Evolutionary conservation across 2,113 vertebrate species (phyloP).

Genomic region (Peromyscus maniculatus): DNA sequence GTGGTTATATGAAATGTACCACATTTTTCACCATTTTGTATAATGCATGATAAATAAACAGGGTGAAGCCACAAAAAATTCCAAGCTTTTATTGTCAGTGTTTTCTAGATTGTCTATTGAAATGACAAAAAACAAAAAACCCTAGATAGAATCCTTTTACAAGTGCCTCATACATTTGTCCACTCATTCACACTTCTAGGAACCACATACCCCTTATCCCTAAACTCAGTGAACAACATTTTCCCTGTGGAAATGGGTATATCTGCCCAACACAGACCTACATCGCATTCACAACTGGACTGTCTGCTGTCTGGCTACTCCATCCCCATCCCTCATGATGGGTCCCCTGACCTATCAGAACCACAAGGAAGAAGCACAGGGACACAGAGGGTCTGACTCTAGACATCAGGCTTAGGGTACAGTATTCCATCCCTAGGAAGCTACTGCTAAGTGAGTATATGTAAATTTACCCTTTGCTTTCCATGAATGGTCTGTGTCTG

Average conservation of each 20-base stretch:
- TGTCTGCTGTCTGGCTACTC: background rate
- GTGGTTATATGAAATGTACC: background rate
- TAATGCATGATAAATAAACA: background rate
- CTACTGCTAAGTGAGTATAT: background rate
- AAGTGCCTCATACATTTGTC: background rate
- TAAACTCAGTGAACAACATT: background rate
- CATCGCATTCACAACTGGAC: background rate
- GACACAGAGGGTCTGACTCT: background rate
- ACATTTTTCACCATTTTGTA: background rate
- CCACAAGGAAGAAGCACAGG: background rate
- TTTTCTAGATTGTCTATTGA: background rate
- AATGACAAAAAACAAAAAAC: background rate
- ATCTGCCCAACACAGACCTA: background rate
- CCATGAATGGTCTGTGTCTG: background rate
- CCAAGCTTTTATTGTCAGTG: constrained; percentile 13
- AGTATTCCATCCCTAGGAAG: background rate
- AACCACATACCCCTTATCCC: background rate
- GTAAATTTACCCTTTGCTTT: background rate
- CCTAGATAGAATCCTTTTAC: background rate
- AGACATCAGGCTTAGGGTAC: background rate
- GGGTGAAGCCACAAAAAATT: background rate
- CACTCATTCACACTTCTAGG: background rate
- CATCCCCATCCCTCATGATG: background rate
- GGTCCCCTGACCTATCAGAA: background rate
- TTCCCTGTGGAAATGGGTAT: background rate